These are phyloP conservation scores for Brenthis hecate DNA, from an alignment of 2,888 invertebrate genomes.

Conservation along the genomic window DNA sequence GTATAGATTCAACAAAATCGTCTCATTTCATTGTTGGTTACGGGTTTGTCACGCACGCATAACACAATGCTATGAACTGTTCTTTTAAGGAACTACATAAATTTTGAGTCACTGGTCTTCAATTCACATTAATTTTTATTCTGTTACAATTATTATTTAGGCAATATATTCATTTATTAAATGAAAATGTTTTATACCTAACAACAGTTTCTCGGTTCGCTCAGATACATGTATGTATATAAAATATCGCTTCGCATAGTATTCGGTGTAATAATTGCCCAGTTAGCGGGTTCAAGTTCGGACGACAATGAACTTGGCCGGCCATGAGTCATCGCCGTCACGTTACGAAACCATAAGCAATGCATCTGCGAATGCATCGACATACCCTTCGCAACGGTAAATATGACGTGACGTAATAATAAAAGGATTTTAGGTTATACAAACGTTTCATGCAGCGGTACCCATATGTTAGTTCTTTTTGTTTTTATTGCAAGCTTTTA, in stretches of 20 bases:
- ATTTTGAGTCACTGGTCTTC: no score
- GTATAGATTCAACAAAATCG: not conserved
- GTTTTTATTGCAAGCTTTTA: no score
- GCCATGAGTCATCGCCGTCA: slow-evolving; percentile 72
- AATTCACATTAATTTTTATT: no score
- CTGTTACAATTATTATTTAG: no score
- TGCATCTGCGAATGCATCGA: slow-evolving; percentile 62
- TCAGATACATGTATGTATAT: not conserved
- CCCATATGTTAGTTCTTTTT: no score
- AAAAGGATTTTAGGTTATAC: not conserved
- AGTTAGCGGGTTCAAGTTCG: slow-evolving; percentile 78
- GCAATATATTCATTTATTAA: no score
- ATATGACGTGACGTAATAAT: slow-evolving; percentile 28
- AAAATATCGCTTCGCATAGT: slow-evolving; percentile 45
- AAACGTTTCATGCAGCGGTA: no score
- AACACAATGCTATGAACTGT: no score
- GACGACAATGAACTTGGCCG: slow-evolving; percentile 81
- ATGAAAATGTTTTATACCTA: no score
- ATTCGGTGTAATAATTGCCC: slow-evolving; percentile 54
- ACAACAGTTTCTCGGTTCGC: no score
- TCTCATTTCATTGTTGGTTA: not conserved
- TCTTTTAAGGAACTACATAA: no score
- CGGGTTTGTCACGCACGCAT: no score
- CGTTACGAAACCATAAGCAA: slow-evolving; percentile 79
- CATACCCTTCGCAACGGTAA: slow-evolving; percentile 27